Conservation (phyloP, 2,888 invertebrate species). For the Melipona bicolor region DNA sequence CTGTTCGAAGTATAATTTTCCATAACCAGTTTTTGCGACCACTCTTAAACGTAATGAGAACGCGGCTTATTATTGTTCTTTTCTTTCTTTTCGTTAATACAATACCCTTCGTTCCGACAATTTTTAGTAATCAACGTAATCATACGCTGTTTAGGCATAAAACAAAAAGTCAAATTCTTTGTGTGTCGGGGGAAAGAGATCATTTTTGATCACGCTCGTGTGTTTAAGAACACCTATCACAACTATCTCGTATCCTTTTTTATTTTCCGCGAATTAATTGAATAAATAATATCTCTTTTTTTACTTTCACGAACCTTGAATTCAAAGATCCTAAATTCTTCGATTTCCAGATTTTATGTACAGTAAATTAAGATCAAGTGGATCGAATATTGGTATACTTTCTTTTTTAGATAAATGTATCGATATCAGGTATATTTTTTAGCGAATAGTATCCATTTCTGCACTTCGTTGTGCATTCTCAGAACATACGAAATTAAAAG, state of each 20-base stretch:
- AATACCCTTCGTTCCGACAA: constrained; percentile 25
- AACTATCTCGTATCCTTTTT: no score
- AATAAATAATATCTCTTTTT: no score
- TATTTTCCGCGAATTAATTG: not conserved
- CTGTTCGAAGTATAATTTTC: constrained; percentile 37
- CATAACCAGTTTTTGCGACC: constrained; percentile 48
- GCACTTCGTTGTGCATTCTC: not conserved
- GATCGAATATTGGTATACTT: no score
- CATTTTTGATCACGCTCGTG: not conserved
- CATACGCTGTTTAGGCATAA: constrained; percentile 17
- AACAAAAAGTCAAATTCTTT: not conserved
- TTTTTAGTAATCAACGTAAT: constrained; percentile 48
- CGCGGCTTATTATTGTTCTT: constrained; percentile 12
- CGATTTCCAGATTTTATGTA: no score
- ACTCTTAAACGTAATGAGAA: constrained; percentile 21
- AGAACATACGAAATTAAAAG: not conserved
- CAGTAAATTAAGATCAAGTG: no score
- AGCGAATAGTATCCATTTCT: no score
- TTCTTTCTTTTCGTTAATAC: not conserved
- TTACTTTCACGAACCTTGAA: no score
- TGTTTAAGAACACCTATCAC: not conserved
- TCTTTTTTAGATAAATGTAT: no score
- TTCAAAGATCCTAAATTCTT: no score
- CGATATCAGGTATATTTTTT: no score
- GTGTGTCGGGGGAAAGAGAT: no score